phyloP scores from a whole-genome alignment of 2,797 vertebrate species.

The Percopsis omiscomaycus region DNA sequence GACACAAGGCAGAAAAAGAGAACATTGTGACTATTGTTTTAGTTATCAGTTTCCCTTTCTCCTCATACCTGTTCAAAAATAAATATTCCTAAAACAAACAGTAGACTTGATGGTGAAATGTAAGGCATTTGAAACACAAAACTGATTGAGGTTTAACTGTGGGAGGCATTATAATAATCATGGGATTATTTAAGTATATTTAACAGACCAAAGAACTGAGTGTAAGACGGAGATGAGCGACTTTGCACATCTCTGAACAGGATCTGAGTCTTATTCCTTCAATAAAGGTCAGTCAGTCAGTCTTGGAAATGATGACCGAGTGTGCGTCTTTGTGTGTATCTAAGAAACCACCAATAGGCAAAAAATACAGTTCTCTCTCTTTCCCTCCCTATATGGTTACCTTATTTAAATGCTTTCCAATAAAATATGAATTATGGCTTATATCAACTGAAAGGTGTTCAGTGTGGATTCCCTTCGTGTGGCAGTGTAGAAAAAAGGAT shows the following conservation, averaged over 20 bases:
- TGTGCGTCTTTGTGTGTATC: no score
- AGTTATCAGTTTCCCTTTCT: conserved; percentile 68
- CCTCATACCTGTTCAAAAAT: conserved; percentile 57
- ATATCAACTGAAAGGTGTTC: no score
- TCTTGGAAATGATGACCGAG: no score
- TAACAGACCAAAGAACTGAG: conserved; percentile 68
- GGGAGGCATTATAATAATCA: conserved; percentile 73
- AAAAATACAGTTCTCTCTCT: no score
- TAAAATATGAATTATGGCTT: no score
- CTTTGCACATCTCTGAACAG: conserved; percentile 78
- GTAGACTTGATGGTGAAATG: conserved; percentile 71
- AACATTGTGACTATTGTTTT: conserved; percentile 65
- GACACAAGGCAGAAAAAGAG: conserved; percentile 27
- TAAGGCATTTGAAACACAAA: conserved; percentile 78
- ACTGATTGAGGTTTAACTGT: conserved; percentile 75
- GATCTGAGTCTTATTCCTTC: conserved; percentile 63
- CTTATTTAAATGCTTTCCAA: no score
- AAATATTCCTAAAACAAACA: conserved; percentile 66
- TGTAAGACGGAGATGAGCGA: conserved; percentile 73
- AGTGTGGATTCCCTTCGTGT: no score
- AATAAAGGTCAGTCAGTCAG: no score
- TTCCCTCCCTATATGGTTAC: no score
- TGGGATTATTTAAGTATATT: conserved; percentile 82
- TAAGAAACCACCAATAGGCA: no score
- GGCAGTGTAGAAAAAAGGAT: no score